These are phyloP conservation scores for Lichenostomus cassidix DNA, from an alignment of 2,113 vertebrate species.

Conservation along the genomic window DNA sequence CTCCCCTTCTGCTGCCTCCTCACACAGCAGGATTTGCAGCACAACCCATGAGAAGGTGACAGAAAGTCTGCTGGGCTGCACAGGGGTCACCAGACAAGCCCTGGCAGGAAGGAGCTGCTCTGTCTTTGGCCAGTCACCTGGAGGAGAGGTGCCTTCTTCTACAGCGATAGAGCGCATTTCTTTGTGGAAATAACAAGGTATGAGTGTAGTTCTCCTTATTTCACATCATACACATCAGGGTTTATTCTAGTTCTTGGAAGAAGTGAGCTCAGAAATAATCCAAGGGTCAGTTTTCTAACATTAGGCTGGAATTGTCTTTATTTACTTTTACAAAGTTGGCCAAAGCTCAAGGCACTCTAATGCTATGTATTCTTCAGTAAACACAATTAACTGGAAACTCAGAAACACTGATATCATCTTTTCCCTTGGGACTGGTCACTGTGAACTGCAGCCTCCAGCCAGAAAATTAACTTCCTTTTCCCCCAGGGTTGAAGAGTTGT, in stretches of 20 bases:
- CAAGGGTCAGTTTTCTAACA: slow-evolving; percentile 32
- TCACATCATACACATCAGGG: not conserved
- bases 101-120: not conserved
- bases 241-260: not conserved
- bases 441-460: not conserved
- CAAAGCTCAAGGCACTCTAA: slow-evolving; percentile 17
- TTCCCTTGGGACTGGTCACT: slow-evolving; percentile 23
- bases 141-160: not conserved
- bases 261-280: slow-evolving; percentile 38
- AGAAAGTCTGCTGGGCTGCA: not conserved
- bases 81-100: not conserved
- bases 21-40: not conserved
- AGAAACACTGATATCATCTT: slow-evolving; percentile 34
- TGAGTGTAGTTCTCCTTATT: not conserved
- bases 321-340: slow-evolving; percentile 50
- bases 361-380: slow-evolving; percentile 36
- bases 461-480: slow-evolving; percentile 2
- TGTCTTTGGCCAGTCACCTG: not conserved
- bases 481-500: not conserved
- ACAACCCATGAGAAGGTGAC: not conserved
- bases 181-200: not conserved
- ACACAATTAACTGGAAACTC: slow-evolving; percentile 52
- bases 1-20: not conserved
- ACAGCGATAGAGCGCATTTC: not conserved
- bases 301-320: slow-evolving; percentile 42